phyloP scores from a whole-genome alignment of 2,797 vertebrate species.

The Heliangelus exortis region DNA sequence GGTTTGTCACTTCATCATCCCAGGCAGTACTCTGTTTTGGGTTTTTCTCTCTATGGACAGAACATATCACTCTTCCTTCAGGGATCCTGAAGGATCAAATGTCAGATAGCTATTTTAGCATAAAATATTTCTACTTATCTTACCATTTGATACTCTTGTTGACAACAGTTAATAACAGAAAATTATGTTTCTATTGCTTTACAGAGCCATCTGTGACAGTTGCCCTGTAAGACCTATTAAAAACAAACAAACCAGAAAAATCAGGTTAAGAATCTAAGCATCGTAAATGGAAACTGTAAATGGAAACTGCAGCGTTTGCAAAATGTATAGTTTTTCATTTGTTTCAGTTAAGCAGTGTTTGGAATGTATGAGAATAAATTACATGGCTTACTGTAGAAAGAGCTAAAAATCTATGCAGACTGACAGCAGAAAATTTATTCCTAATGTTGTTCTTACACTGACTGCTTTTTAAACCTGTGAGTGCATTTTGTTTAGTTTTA shows the following conservation, averaged over 20 bases:
- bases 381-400: neutral
- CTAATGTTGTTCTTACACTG: neutral
- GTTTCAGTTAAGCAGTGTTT: constrained; percentile 8
- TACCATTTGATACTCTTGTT: neutral
- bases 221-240: neutral
- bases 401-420: neutral
- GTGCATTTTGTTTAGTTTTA: constrained; percentile 24
- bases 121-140: neutral
- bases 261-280: neutral
- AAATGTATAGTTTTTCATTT: neutral
- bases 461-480: neutral
- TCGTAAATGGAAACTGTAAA: neutral
- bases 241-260: neutral
- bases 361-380: neutral
- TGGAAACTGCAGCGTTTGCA: neutral
- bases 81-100: neutral
- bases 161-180: neutral
- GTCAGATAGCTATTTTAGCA: neutral
- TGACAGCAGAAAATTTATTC: neutral
- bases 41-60: neutral
- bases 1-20: neutral
- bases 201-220: neutral
- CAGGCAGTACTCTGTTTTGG: neutral
- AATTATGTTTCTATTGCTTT: neutral
- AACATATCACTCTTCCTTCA: neutral